Base-by-base conservation (phyloP, 2,888 invertebrate species). In the Rhagophthalmus giganteus region DNA sequence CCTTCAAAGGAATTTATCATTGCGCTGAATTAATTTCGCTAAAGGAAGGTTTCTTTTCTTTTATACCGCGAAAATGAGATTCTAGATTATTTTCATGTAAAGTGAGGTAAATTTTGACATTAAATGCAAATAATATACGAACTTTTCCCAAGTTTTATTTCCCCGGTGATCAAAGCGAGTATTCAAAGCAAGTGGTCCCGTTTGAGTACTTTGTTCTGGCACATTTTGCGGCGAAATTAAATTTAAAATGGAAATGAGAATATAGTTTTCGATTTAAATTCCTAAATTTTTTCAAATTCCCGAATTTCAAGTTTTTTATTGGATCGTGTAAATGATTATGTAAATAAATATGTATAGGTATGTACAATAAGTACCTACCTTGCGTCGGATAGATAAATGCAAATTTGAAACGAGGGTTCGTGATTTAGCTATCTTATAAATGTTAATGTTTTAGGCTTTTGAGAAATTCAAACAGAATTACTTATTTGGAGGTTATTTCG, bases 91-190 rank as follows among this genome's bases (percentile, higher is more conserved):
- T 51, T 51, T 46, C 39, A 35, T 51, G 51, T 26, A 45, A 45
- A 51, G 45, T 35, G 51, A 51, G 45, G 45, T 51, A 45, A 46
- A 52, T 52, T 52, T 52, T 52, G 42, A 47, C 46, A 47, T 52
- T 52, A 52, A 52, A 52, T 52, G 46, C 47, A 52, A 47, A 47
- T 52, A 47, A 52, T 47, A 52, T 52, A 52, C 52, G 52, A 52
- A 52, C 52, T 52, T 52, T 37, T 37, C 24, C 41, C 45, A 52
- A 52, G 52, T 46, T 52, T 52, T 52, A 52, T 52, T 52, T 52
- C 52, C 52, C 52, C 39, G 32, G 52, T 47, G 52, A 52, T 52
- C 52, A 52, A 52, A 52, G 52, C 41, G 46, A 42, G 47, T 47
- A 47, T 52, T 52, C 46, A 52, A 47, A 47, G 46, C 52, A 52